Evolutionary conservation across 2,113 vertebrate genomes (phyloP).

Genomic region (Crotalus helleri): DNA sequence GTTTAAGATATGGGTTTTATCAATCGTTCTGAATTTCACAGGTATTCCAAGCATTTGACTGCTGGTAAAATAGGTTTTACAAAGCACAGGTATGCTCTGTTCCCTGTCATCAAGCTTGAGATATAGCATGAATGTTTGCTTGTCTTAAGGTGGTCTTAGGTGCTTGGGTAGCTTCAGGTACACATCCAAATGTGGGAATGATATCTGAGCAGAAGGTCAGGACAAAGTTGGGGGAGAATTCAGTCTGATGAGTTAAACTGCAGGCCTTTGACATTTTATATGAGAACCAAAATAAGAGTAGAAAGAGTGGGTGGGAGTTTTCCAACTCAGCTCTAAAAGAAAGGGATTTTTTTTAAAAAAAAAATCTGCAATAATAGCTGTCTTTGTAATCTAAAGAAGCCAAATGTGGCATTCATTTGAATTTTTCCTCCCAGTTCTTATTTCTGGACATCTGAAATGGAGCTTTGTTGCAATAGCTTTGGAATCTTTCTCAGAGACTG

Average conservation of each 20-base stretch:
- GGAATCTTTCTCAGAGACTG: not conserved
- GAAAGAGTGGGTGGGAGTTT: not conserved
- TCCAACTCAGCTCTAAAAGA: not conserved
- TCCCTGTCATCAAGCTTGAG: not conserved
- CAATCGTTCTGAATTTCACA: not conserved
- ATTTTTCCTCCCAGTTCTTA: not conserved
- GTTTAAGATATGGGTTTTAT: not conserved
- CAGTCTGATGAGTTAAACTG: not conserved
- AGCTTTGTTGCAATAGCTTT: not conserved
- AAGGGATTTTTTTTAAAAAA: not conserved
- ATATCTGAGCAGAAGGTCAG: not conserved
- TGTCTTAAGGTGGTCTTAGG: not conserved
- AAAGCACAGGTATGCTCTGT: not conserved
- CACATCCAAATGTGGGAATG: not conserved
- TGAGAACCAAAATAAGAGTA: not conserved
- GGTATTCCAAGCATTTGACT: not conserved
- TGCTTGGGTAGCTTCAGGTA: not conserved
- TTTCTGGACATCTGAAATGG: not conserved
- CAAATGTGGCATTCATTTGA: not conserved
- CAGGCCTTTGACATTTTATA: not conserved
- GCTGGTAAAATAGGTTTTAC: not conserved
- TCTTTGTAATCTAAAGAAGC: not conserved
- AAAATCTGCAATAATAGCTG: not conserved
- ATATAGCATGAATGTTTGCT: not conserved
- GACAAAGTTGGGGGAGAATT: not conserved